These are phyloP conservation scores for Agriopis aurantiaria DNA, from an alignment of 2,888 invertebrate genomes.

Conservation along the genomic window DNA sequence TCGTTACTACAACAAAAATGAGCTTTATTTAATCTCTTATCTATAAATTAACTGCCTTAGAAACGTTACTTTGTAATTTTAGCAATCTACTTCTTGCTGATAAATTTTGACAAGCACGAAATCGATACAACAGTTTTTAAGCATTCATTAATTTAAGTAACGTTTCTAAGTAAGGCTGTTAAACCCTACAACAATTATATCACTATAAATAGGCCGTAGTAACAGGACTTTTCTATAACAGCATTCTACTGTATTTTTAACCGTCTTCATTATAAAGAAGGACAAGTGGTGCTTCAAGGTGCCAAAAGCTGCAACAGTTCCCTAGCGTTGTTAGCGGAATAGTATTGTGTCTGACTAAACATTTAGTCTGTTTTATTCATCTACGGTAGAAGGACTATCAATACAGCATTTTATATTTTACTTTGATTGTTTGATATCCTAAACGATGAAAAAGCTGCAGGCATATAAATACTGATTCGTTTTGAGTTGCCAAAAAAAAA, in stretches of 20 bases:
- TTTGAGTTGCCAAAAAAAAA: no score
- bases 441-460: no score
- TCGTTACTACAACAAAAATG: slow-evolving; percentile 55
- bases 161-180: no score
- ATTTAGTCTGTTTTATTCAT: neutral
- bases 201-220: neutral
- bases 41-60: neutral
- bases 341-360: neutral
- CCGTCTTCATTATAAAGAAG: slow-evolving; percentile 25
- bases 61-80: neutral
- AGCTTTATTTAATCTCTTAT: slow-evolving; percentile 9
- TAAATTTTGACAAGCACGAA: no score
- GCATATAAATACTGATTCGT: no score
- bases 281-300: slow-evolving; percentile 37
- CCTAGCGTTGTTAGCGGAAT: neutral
- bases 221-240: neutral
- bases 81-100: no score
- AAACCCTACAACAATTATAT: no score
- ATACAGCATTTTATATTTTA: neutral
- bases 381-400: neutral
- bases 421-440: neutral
- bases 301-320: slow-evolving; percentile 21
- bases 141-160: no score
- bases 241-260: neutral
- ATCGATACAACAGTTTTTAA: no score